These are phyloP conservation scores for Catostylus mosaicus DNA, from an alignment of 30 jellyfish, hydroid and myxozoan genomes.

Conservation along the genomic window DNA sequence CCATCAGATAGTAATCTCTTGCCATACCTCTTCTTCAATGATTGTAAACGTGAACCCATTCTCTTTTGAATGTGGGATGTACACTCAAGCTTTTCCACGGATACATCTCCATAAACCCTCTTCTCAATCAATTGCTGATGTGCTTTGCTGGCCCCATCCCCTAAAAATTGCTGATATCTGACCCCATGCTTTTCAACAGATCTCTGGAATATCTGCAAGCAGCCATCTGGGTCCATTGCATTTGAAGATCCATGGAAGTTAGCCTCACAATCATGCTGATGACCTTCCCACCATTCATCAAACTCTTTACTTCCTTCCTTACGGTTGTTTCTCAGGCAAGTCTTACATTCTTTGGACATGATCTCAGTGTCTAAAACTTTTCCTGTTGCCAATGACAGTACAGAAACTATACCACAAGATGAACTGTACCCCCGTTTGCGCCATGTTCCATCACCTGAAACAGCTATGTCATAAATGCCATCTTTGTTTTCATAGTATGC, in stretches of 20 bases:
- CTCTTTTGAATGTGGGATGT: background rate
- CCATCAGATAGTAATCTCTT: background rate
- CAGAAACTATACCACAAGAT: too few relatives aligned
- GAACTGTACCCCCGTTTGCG: background rate
- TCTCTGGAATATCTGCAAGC: background rate
- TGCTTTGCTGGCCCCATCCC: slow-evolving; percentile 34
- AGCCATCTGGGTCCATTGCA: slow-evolving; percentile 9
- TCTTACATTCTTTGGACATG: too few relatives aligned
- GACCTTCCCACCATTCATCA: background rate
- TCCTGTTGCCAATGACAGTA: too few relatives aligned
- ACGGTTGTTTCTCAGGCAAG: too few relatives aligned
- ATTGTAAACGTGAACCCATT: background rate
- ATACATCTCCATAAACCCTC: background rate
- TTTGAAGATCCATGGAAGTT: background rate
- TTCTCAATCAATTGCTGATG: background rate
- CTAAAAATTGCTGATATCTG: background rate
- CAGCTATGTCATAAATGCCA: background rate
- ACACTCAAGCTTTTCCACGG: background rate
- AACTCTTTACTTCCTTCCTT: background rate
- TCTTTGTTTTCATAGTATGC: too few relatives aligned
- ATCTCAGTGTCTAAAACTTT: background rate
- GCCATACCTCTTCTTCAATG: background rate
- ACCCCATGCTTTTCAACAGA: too few relatives aligned
- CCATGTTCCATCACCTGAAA: slow-evolving; percentile 8
- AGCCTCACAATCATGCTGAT: background rate